Conservation (phyloP, 2,113 vertebrate genomes). For the Notiomystis cincta region DNA sequence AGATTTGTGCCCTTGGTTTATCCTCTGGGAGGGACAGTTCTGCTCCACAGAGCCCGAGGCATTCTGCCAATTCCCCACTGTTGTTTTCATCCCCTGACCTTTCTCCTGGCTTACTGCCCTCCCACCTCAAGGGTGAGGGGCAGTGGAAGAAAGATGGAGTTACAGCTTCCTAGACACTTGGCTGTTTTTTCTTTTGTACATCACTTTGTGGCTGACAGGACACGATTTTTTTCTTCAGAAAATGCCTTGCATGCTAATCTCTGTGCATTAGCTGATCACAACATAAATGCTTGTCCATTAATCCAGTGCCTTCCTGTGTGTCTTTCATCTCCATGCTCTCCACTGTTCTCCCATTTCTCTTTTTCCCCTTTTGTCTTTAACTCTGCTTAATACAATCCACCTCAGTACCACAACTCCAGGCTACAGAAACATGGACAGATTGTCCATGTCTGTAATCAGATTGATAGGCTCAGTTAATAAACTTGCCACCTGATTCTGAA, state of each 20-base stretch:
- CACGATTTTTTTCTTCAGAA: background rate
- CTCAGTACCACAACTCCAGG: background rate
- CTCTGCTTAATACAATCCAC: background rate
- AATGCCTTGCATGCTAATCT: constrained; percentile 47
- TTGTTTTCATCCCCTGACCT: constrained; percentile 8
- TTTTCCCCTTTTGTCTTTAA: background rate
- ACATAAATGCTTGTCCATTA: constrained; percentile 55
- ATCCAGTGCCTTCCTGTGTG: constrained; percentile 9
- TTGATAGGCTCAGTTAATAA: background rate
- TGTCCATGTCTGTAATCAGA: background rate
- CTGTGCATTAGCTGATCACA: constrained; percentile 46
- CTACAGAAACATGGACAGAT: background rate
- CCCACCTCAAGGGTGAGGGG: background rate
- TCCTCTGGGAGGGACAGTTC: background rate
- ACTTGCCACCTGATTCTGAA: background rate
- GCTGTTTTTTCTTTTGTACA: constrained; percentile 12
- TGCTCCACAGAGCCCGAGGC: background rate
- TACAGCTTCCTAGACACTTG: constrained; percentile 34
- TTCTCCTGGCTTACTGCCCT: background rate
- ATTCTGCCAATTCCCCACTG: constrained; percentile 10
- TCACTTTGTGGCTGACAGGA: constrained; percentile 28
- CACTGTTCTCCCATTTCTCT: constrained; percentile 19
- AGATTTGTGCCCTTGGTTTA: constrained; percentile 34
- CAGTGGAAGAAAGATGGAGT: constrained; percentile 38
- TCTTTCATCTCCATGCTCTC: constrained; percentile 50